Conservation (phyloP, 2,888 invertebrate species). For the Macropis europaea region DNA sequence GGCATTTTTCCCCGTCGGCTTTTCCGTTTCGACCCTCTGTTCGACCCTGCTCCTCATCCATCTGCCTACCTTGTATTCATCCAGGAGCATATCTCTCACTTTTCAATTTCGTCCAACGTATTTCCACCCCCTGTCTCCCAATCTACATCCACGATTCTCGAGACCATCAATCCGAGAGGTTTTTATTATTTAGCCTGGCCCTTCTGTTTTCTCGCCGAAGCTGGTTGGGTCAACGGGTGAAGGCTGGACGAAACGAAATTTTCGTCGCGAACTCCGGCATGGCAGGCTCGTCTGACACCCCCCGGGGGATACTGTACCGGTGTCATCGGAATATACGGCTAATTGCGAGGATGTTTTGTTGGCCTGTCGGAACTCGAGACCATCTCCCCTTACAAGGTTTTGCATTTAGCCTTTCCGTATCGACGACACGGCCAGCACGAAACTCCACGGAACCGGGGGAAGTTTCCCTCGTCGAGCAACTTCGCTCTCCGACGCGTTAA, state of each 20-base stretch:
- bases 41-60: constrained; percentile 60
- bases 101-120: constrained; percentile 68
- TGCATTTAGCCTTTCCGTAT: constrained; percentile 76
- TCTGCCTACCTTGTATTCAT: constrained; percentile 64
- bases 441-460: constrained; percentile 41
- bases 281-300: constrained; percentile 34
- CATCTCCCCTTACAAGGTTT: constrained; percentile 77
- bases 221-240: constrained; percentile 14
- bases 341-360: constrained; percentile 78
- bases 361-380: constrained; percentile 70
- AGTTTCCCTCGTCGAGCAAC: constrained; percentile 25
- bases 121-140: constrained; percentile 23
- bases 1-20: constrained; percentile 64
- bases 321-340: constrained; percentile 76
- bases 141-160: constrained; percentile 48
- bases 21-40: constrained; percentile 64
- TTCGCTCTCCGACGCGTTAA: constrained; percentile 34
- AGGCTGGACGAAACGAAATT: constrained; percentile 50
- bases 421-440: constrained; percentile 54
- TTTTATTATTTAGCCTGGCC: constrained; percentile 69
- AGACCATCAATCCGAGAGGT: constrained; percentile 67
- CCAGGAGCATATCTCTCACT: constrained; percentile 64
- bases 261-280: constrained; percentile 35
- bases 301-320: constrained; percentile 67
- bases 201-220: not conserved